Conservation (phyloP, 2,113 vertebrate species). For the Edolisoma coerulescens region DNA sequence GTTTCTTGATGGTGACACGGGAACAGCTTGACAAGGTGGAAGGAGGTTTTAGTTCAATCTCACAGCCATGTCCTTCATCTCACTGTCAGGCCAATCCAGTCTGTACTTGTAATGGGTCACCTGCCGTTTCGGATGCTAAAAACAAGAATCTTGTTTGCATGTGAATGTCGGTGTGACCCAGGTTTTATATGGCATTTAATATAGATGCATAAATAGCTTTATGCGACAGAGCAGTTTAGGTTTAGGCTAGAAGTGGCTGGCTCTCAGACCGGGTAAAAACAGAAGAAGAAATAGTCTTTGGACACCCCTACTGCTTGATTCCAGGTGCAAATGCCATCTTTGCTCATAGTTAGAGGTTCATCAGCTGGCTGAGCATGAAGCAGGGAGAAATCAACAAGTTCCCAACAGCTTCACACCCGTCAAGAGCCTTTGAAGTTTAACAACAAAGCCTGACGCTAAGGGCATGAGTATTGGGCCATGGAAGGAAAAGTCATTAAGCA, state of each 20-base stretch:
- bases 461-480: neutral
- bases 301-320: neutral
- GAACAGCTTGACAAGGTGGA: neutral
- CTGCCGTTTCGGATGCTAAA: neutral
- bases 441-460: neutral
- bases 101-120: neutral
- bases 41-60: neutral
- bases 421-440: neutral
- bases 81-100: neutral
- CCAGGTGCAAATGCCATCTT: neutral
- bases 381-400: neutral
- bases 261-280: neutral
- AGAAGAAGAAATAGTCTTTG: neutral
- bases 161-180: fast-evolving
- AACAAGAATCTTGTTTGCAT: neutral
- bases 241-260: neutral
- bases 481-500: neutral
- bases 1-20: neutral
- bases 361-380: neutral
- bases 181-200: neutral
- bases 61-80: neutral
- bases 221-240: neutral
- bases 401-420: neutral
- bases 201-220: neutral
- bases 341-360: neutral